Evolutionary conservation across 2,113 vertebrate genomes (phyloP), one percentile per base, ranked within the genome.

Genomic region (Charadrius vociferus): DNA sequence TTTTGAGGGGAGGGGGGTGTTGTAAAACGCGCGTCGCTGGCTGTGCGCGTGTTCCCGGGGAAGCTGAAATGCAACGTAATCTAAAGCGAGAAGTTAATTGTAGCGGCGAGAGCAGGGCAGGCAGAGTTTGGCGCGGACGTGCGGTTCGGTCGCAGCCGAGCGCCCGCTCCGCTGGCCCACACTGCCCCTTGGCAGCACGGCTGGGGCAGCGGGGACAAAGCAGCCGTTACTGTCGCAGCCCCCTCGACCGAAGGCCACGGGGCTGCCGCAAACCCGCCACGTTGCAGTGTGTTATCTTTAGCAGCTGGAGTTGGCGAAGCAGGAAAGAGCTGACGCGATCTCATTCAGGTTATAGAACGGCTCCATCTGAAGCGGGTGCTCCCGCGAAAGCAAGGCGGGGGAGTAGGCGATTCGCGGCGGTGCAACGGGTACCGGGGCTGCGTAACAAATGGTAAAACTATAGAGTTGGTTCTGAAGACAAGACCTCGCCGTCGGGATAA

Each of bases 31-130:
- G 10, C 81, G 39, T 37, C 7, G 7, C 47, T 77, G 37, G 29
- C 52, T 5, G 0, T 13, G 0, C 3, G 0, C 0, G 0, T 41
- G 50, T 82, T 62, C 55, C 52, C 10, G 36, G 37, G 43, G 58
- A 15, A 63, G 17, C 0, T 45, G 41, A 8, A 32, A 18, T 29
- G 29, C 49, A 56, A 22, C 3, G 5, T 29, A 3, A 16, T 19
- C 62, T 41, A 10, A 23, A 49, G 37, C 49, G 63, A 65, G 39
- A 20, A 55, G 65, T 53, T 29, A 17, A 16, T 16, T 10, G 6
- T 3, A 27, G 59, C 47, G 3, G 8, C 1, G 61, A 12, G 72
- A 55, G 66, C 32, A 11, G 22, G 75, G 56, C 36, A 20, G 75
- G 52, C 34, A 14, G 55, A 7, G 4, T 52, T 27, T 26, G 74